phyloP scores from a whole-genome alignment of 2,888 invertebrate genomes.

The Synergus laeviventris region DNA sequence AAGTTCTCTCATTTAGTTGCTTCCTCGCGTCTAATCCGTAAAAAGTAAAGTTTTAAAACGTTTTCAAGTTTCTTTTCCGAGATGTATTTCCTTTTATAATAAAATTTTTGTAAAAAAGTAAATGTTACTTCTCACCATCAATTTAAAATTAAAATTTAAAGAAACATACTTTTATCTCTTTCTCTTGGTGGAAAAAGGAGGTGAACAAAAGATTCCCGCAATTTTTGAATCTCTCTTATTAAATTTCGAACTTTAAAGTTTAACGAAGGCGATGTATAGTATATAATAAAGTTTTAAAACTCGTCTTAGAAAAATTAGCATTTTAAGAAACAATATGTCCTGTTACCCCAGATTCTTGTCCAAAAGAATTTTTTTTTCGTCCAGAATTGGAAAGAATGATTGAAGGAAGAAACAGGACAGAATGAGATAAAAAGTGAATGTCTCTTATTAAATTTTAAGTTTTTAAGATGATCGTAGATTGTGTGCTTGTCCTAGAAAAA shows the following conservation, averaged over 20 bases:
- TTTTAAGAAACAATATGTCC: neutral
- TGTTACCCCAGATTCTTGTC: constrained; percentile 3
- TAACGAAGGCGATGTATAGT: neutral
- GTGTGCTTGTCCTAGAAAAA: constrained; percentile 16
- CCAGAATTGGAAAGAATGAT: neutral
- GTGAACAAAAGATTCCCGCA: neutral
- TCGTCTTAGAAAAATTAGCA: neutral
- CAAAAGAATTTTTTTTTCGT: neutral
- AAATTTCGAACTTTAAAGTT: neutral
- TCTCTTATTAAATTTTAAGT: neutral
- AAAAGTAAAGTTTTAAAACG: constrained; percentile 15
- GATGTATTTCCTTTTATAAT: constrained; percentile 8
- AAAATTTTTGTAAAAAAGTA: constrained; percentile 25
- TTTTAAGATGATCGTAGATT: neutral
- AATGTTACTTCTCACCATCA: neutral
- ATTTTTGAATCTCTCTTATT: too few relatives aligned
- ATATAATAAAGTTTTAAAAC: neutral
- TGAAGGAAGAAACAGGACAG: neutral
- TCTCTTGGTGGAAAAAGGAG: neutral
- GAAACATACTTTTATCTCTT: neutral
- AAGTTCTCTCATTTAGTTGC: constrained; percentile 11
- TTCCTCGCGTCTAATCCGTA: constrained; percentile 7
- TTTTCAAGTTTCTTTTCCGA: constrained; percentile 1
- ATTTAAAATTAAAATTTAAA: neutral
- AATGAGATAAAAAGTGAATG: neutral